Conservation (phyloP, 2,888 invertebrate genomes). For the Cylloceria caligata region DNA sequence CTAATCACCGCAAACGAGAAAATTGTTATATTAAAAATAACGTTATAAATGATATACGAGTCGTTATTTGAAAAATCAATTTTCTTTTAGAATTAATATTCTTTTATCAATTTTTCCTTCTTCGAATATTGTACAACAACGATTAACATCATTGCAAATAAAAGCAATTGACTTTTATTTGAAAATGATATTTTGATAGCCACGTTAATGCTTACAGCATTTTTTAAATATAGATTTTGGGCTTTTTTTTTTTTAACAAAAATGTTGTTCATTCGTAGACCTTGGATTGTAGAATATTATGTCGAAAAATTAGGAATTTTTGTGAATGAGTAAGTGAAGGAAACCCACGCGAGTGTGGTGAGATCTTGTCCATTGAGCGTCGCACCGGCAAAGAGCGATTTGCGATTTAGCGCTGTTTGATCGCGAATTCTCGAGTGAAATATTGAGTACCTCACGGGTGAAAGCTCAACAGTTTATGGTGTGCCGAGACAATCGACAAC, state of each 20-base stretch:
- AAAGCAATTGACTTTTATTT: neutral
- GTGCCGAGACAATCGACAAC: conserved; percentile 55
- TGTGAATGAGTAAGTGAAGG: conserved; percentile 48
- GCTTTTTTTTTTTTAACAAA: neutral
- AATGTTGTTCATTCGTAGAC: neutral
- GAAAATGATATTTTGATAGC: neutral
- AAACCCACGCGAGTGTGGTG: conserved; percentile 63
- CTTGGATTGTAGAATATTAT: neutral
- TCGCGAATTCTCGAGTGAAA: conserved; percentile 55
- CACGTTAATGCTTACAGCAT: too few species aligned
- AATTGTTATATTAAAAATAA: neutral
- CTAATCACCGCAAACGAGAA: neutral
- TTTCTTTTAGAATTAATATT: neutral
- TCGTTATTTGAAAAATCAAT: neutral
- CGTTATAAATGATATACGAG: too few species aligned
- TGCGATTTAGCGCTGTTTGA: conserved; percentile 25
- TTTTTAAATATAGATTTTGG: neutral
- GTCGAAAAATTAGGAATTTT: neutral
- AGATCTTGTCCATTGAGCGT: conserved; percentile 74
- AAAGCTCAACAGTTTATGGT: conserved; percentile 43
- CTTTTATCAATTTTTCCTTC: neutral
- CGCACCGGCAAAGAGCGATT: conserved; percentile 41
- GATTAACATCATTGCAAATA: neutral
- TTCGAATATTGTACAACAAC: neutral
- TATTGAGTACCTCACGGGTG: neutral